A percentile compares a stretch with the other conserved stretches of the same genome.
These are phyloP conservation scores for Plusia festucae DNA, from an alignment of 2,888 invertebrate genomes.

Conservation along the genomic window DNA sequence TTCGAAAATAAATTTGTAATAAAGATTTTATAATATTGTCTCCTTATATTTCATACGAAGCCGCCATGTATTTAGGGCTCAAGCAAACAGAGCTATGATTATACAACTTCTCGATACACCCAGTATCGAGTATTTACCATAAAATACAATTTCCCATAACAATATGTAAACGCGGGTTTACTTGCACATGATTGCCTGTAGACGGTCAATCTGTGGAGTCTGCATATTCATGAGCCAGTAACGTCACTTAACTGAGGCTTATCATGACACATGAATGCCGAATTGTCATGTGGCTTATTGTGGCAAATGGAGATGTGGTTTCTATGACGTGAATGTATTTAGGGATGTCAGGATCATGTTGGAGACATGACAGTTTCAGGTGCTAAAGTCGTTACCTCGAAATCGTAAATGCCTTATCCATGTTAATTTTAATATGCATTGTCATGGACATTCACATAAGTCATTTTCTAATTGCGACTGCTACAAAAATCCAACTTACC, in stretches of 20 bases:
- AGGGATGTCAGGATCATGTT: conserved; percentile 10
- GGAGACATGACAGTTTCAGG: neutral
- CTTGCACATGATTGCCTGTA: conserved; percentile 49
- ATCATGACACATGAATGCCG: conserved; percentile 51
- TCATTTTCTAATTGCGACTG: no score
- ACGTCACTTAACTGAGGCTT: conserved; percentile 52
- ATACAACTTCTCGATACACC: neutral
- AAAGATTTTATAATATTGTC: neutral
- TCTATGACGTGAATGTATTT: conserved; percentile 12
- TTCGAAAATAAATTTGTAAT: no score
- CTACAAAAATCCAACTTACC: no score
- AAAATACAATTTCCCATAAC: conserved; percentile 37
- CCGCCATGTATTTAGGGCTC: neutral
- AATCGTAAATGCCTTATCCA: neutral
- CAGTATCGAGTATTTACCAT: conserved; percentile 21
- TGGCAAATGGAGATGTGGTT: conserved; percentile 31
- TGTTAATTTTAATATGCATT: neutral
- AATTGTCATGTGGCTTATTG: conserved; percentile 42
- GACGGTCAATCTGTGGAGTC: conserved; percentile 51
- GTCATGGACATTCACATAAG: neutral
- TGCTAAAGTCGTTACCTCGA: neutral
- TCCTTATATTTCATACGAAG: neutral
- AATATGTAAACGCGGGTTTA: conserved; percentile 43
- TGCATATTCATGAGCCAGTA: conserved; percentile 57
- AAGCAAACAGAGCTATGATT: neutral